Percentiles rank a stretch among this genome's conserved stretches.
These are phyloP conservation scores for Lumbricus terrestris DNA, from an alignment of 2,888 invertebrate genomes.

Conservation along the genomic window DNA sequence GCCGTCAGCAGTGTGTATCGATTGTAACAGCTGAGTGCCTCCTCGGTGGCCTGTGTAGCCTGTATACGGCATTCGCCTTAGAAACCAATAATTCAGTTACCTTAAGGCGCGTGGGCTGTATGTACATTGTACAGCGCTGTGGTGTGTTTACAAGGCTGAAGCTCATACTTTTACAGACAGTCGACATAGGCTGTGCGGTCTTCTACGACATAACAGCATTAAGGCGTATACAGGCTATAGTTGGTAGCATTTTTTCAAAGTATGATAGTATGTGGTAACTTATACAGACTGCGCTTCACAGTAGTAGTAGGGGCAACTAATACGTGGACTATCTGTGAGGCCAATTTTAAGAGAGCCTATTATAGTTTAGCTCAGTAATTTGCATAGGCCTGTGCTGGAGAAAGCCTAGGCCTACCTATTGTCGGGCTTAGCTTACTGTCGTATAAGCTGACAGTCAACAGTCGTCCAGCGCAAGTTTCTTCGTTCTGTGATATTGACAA, in stretches of 20 bases:
- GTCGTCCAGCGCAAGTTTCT: background rate
- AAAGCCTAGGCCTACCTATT: too few species aligned
- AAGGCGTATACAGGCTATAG: too few species aligned
- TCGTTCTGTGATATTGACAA: background rate
- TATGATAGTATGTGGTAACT: background rate
- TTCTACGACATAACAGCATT: background rate
- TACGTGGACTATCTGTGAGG: background rate
- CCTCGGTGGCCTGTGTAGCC: too few species aligned
- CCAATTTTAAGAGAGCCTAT: background rate
- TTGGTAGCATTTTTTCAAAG: background rate
- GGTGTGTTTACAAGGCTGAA: background rate
- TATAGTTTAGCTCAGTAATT: background rate
- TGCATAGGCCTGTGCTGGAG: background rate
- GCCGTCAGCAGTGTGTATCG: background rate
- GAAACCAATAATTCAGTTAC: background rate
- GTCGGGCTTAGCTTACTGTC: background rate
- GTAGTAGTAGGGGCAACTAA: background rate
- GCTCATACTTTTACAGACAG: background rate
- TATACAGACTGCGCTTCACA: background rate
- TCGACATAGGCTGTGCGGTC: background rate
- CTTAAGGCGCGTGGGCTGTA: background rate
- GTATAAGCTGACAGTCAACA: background rate
- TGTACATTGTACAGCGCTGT: background rate
- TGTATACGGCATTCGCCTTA: constrained; percentile 3
- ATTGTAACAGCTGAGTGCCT: background rate